Base-by-base conservation (phyloP, 1,140 invertebrate species). In the Drosophila sproati region DNA sequence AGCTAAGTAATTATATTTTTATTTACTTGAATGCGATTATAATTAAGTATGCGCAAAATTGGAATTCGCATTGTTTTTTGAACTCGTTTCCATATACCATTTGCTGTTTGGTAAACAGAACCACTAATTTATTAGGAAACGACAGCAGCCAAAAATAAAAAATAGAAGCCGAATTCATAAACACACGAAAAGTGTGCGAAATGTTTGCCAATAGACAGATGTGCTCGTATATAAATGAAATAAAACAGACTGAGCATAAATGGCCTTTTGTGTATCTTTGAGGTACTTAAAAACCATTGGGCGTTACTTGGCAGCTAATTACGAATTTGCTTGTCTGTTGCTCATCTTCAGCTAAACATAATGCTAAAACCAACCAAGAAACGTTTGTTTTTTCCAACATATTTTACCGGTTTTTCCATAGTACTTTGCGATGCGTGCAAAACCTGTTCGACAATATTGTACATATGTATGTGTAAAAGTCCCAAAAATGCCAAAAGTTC, bases 401-500 rank as follows among this genome's bases (percentile, higher is more conserved):
- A 20, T 72, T 59, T 52, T 73, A 73, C 71, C 71, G 71, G 71
- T 73, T 73, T 20, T 73, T 73, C 50, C 56, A 3, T 61, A 61
- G 60, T 47, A 60, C 32, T 35, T 57, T 37, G 60, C 45, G 29
- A 41, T 50, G 29, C 31, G 62, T 52, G 63, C 48, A 55, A 74
- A 75, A 75, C 72, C 72, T 57, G 72, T 75, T 75, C 41, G 55
- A 2, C 37, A 43, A 43, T 43, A 43, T n/a, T 3, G 2, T 37
- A 37, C 51, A 5, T 54, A 39, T 34, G 28, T 10, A 41, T 41
- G 39, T 8, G 0, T 43, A 12, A 43, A n/a, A 43, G 39, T 34
- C 20, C 7, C 41, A 43, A n/a, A 48, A 20, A 37, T 37, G 59
- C 39, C 59, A 71, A 50, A 63, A 47, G 68, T 71, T 63, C 41